A percentile compares a stretch with the other conserved stretches of the same genome.
These are phyloP conservation scores for Palythoa grandis DNA, from an alignment of 92 coral and sea anemone species.

Conservation along the genomic window DNA sequence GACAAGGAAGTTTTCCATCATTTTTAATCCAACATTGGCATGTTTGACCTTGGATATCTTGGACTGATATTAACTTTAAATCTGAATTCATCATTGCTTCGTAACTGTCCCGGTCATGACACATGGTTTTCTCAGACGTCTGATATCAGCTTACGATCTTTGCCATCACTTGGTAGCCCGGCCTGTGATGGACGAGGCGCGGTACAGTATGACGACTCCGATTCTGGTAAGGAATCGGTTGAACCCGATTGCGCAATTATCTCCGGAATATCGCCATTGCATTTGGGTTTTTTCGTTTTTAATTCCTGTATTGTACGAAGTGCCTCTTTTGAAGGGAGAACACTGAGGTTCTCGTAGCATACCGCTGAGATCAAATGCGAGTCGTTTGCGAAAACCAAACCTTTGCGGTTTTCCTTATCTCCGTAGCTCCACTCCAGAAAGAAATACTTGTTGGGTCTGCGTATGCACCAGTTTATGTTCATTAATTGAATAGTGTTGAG, in stretches of 20 bases:
- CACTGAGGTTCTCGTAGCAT: slow-evolving; percentile 66
- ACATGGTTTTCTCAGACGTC: slow-evolving; percentile 1
- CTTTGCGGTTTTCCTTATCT: neutral
- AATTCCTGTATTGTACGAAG: slow-evolving; percentile 14
- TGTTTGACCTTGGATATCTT: no score
- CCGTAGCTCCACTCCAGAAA: slow-evolving; percentile 48
- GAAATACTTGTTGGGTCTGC: slow-evolving; percentile 65
- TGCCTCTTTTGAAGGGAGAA: slow-evolving; percentile 51
- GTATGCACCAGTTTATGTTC: slow-evolving; percentile 72
- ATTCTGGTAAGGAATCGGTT: slow-evolving; percentile 26
- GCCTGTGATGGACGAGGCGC: slow-evolving; percentile 47
- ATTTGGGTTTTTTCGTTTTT: neutral
- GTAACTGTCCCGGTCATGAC: no score
- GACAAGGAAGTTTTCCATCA: no score
- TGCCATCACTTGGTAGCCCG: slow-evolving; percentile 16
- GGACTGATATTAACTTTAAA: no score
- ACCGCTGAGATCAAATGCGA: slow-evolving; percentile 77
- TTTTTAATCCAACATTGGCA: no score
- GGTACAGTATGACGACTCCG: slow-evolving; percentile 39
- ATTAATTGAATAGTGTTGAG: slow-evolving; percentile 69
- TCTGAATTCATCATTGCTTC: no score
- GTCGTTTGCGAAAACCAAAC: slow-evolving; percentile 33
- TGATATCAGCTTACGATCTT: slow-evolving; percentile 6
- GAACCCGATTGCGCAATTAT: slow-evolving; percentile 7
- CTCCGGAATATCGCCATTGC: neutral